Evolutionary conservation across 2,797 vertebrate genomes (phyloP), one percentile per base, ranked within the genome.

Genomic region (Alfaro cultratus): DNA sequence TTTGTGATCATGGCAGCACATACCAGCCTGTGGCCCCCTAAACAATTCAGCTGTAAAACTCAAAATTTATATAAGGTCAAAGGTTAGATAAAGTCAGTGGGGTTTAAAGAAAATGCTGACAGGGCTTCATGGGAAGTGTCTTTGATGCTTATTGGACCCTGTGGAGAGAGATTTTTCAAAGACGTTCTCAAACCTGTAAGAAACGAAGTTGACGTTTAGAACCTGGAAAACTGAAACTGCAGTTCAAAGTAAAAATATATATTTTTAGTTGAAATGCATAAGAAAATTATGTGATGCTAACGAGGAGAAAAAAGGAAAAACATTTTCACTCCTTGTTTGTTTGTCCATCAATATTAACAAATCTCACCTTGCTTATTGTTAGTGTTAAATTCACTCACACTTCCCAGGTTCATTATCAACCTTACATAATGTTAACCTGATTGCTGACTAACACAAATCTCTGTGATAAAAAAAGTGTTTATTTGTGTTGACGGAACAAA

Each of bases 21-120:
- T 60, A 10, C 49, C 78, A 11, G 15, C 41, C 15, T 16, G 31
- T 9, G 45, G 84, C 76, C 68, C 26, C 79, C 79, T 53, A 60
- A 87, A 73, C 64, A 62, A 75, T 86, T 89, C 7, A 47, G 73
- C 51, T 81, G 81, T 90, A 86, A 93, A 92, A 90, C 51, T 29
- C 49, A 79, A 39, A 34, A 81, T 79, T 89, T 90, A 83, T 26
- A 72, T 46, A 67, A 86, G 86, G 92, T 88, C 88, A 88, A 57
- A 47, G 81, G 81, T 89, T 86, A 86, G 82, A 36, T 76, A 68
- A 79, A 80, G 75, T 75, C 80, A 74, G 53, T 72, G 57, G 57
- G 73, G 83, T 39, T 83, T 83, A 85, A 77, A 62, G 85, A 81
- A 81, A 79, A 46, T 74, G 79, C 82, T 80, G 83, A 89, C 60